Evolutionary conservation across 2,113 vertebrate species (phyloP), one percentile per base, ranked within the genome.

Genomic region (Hemibagrus wyckioides): DNA sequence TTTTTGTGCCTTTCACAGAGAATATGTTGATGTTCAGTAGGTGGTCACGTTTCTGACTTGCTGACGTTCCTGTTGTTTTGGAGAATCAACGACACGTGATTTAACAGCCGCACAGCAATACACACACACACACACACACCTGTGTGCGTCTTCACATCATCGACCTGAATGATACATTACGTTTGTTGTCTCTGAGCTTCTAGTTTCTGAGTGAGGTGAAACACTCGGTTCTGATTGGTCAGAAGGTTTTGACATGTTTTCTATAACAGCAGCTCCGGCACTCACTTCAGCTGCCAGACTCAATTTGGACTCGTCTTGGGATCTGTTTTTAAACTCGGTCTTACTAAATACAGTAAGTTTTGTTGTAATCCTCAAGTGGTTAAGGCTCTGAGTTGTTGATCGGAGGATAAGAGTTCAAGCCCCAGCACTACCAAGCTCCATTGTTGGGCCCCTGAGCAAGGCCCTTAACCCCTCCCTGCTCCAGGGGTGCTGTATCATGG

Each of bases 21-120:
- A 56, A 79, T 84, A 90, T 86, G 90, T 85, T 85, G 13, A 14
- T 54, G 79, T 57, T 81, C 33, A 36, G n/a, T 14, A 54, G n/a
- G 76, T 33, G 44, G 75, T 28, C 21, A 79, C 73, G 28, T 76
- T 76, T 76, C 21, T 50, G 44, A 48, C 28, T 4, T n/a, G 25
- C 28, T 76, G 73, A 48, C 23, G 21, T 73, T 73, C 33, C 4
- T 76, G 71, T 10, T 44, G 21, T 75, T 41, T 75, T 73, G 1
- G 11, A 25, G 36, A 23, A 28, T 23, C 39, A 23, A 39, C 33
- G n/a, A 50, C 44, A n/a, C 8, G 48, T 15, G 73, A 25, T 76
- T 76, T 48, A 48, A 48, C 11, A 21, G 5, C 17, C 6, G 1
- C 19, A 30, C 30, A 17, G 3, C 4, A 6, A 71, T 8, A 0